phyloP scores from a whole-genome alignment of 2,888 invertebrate genomes.

The Bombylius discolor region DNA sequence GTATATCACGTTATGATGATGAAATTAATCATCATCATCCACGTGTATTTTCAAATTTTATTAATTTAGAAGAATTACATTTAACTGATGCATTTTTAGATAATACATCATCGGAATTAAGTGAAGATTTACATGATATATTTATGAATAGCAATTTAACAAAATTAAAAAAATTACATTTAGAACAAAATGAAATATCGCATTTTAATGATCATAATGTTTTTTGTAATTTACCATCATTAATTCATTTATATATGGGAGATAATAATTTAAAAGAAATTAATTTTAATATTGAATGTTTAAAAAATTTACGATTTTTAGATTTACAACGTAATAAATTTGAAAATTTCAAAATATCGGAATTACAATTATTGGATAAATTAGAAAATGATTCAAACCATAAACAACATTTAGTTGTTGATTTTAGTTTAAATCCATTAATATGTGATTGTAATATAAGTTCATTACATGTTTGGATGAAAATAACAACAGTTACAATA shows the following conservation, averaged over 20 bases:
- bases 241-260: constrained; percentile 56
- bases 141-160: constrained; percentile 55
- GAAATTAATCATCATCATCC: constrained; percentile 50
- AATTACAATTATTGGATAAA: constrained; percentile 44
- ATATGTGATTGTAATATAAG: constrained; percentile 52
- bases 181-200: constrained; percentile 64
- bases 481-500: constrained; percentile 45
- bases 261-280: constrained; percentile 48
- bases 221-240: constrained; percentile 54
- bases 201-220: constrained; percentile 49
- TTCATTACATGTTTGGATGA: constrained; percentile 50
- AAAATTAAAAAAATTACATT: constrained; percentile 52
- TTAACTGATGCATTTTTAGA: constrained; percentile 61
- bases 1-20: constrained; percentile 42
- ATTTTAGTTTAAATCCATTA: constrained; percentile 54
- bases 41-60: constrained; percentile 54
- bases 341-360: constrained; percentile 41
- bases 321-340: constrained; percentile 57
- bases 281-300: constrained; percentile 52
- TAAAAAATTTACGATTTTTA: constrained; percentile 50
- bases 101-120: constrained; percentile 45
- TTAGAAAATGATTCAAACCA: constrained; percentile 35
- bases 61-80: constrained; percentile 54
- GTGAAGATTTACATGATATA: constrained; percentile 54
- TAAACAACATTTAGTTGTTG: constrained; percentile 41